Conservation (phyloP, 2,888 invertebrate species). For the Drosophila kanekoi region DNA sequence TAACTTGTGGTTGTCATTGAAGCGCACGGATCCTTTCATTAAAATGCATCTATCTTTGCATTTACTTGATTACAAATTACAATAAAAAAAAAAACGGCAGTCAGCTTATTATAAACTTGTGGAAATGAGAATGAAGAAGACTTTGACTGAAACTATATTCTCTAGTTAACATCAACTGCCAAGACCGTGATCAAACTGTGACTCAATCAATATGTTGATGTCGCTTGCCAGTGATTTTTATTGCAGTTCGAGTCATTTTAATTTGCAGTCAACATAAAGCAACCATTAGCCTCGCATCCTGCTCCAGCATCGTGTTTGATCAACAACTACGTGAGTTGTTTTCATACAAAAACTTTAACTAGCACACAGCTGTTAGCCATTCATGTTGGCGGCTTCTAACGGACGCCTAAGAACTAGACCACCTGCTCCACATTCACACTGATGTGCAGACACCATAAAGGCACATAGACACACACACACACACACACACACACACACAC, state of each 20-base stretch:
- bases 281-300: slow-evolving; percentile 29
- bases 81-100: too few species aligned
- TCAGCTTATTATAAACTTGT: too few species aligned
- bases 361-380: slow-evolving; percentile 38
- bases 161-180: not conserved
- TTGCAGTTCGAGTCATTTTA: slow-evolving; percentile 10
- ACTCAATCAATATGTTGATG: not conserved
- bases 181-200: not conserved
- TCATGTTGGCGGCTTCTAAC: slow-evolving; percentile 16
- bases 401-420: slow-evolving; percentile 22
- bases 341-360: slow-evolving; percentile 44
- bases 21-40: too few species aligned
- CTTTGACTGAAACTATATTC: not conserved
- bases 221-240: not conserved
- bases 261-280: slow-evolving; percentile 31
- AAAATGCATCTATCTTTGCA: too few species aligned
- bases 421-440: slow-evolving; percentile 40
- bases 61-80: too few species aligned
- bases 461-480: too few species aligned
- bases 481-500: slow-evolving; percentile 5
- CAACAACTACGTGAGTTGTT: slow-evolving; percentile 22
- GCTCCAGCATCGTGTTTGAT: slow-evolving; percentile 18
- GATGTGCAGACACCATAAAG: slow-evolving; percentile 12
- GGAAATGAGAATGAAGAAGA: not conserved
- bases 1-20: not conserved